A percentile compares a stretch with the other conserved stretches of the same genome.
These are phyloP conservation scores for Varroa destructor DNA, from an alignment of 1,140 invertebrate genomes.

Conservation along the genomic window DNA sequence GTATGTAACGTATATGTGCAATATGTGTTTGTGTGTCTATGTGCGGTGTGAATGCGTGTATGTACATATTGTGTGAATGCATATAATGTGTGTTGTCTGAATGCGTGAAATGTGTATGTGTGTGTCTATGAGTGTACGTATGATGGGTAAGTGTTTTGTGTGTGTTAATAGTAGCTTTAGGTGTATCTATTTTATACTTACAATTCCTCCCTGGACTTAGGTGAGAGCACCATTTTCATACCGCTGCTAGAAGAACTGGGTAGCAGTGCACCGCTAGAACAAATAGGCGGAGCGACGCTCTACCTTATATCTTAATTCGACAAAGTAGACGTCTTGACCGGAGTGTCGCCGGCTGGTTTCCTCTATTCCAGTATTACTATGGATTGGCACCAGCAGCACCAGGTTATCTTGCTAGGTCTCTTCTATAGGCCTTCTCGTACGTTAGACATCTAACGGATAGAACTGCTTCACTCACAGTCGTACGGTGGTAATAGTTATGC, in stretches of 20 bases:
- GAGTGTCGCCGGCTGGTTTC: too few species aligned
- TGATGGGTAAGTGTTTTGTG: neutral
- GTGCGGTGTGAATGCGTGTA: neutral
- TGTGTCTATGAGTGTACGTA: neutral
- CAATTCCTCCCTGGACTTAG: constrained; percentile 20
- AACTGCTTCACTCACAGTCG: too few species aligned
- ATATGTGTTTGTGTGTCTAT: neutral
- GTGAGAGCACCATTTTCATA: constrained; percentile 28
- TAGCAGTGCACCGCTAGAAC: too few species aligned
- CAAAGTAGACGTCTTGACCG: too few species aligned
- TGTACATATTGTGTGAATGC: neutral
- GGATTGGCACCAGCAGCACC: too few species aligned
- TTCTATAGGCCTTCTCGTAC: too few species aligned
- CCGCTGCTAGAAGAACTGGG: neutral
- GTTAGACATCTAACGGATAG: too few species aligned
- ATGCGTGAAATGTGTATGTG: neutral
- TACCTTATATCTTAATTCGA: too few species aligned
- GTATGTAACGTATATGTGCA: neutral
- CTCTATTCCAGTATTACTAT: too few species aligned
- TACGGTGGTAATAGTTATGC: too few species aligned
- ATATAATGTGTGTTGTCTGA: neutral
- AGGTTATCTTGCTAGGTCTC: too few species aligned
- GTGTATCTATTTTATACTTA: neutral
- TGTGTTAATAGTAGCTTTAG: neutral
- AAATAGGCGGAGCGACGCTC: too few species aligned